A percentile compares a stretch with the other conserved stretches of the same genome.
These are phyloP conservation scores for Lepisosteus oculatus DNA, from an alignment of 2,113 vertebrate genomes.

Conservation along the genomic window DNA sequence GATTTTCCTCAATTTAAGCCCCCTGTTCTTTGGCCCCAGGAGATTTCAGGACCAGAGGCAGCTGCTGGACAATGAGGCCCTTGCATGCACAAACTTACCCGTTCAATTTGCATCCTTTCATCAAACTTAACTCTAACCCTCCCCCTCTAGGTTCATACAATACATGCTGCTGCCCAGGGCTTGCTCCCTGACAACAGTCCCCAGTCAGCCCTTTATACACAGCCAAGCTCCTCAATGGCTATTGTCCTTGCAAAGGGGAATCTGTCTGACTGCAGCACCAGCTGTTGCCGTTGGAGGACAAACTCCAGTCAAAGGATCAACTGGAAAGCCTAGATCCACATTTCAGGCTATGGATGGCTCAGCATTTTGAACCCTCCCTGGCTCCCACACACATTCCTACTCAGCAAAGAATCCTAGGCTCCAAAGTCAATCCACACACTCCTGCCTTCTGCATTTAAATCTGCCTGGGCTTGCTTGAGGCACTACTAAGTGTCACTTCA, in stretches of 20 bases:
- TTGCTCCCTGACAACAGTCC: constrained; percentile 20
- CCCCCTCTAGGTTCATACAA: constrained; percentile 47
- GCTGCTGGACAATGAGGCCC: constrained; percentile 50
- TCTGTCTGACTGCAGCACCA: constrained; percentile 33
- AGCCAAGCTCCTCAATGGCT: constrained; percentile 22
- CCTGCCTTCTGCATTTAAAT: too few relatives aligned
- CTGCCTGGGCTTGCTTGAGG: too few relatives aligned
- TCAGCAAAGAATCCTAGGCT: too few relatives aligned
- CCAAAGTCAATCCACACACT: too few relatives aligned
- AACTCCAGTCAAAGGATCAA: too few relatives aligned
- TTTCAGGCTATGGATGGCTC: too few relatives aligned
- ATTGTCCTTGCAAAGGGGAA: constrained; percentile 27
- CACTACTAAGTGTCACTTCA: too few relatives aligned
- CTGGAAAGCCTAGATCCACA: too few relatives aligned
- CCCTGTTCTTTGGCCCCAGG: constrained; percentile 28
- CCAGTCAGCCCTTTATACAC: constrained; percentile 28
- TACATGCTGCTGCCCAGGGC: constrained; percentile 19
- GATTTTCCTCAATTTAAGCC: constrained; percentile 41
- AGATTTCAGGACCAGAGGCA: constrained; percentile 25
- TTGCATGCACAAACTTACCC: constrained; percentile 39
- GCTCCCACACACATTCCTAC: too few relatives aligned
- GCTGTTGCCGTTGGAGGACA: constrained; percentile 40
- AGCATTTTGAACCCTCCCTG: too few relatives aligned
- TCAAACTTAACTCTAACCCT: constrained; percentile 48
- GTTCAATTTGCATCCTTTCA: constrained; percentile 38